phyloP scores from a whole-genome alignment of 2,797 vertebrate species.

The Caiman crocodilus region DNA sequence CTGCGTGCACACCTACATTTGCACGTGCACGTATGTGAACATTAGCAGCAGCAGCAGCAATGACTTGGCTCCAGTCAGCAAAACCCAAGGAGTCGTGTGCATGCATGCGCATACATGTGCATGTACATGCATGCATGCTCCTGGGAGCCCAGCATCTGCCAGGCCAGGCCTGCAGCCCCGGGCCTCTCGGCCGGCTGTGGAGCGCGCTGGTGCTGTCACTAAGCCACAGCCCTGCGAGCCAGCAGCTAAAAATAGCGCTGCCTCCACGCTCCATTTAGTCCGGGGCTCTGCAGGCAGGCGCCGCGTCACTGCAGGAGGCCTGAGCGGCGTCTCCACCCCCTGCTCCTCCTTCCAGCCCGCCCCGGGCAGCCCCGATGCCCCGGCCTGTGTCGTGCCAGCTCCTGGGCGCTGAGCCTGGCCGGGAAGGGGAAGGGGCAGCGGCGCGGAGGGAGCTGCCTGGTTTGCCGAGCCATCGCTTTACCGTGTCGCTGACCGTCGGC shows the following conservation, averaged over 20 bases:
- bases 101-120: accelerated
- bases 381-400: neutral
- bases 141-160: neutral
- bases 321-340: neutral
- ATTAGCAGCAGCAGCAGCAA: neutral
- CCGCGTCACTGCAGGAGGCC: neutral
- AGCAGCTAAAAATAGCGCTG: slow-evolving; percentile 17
- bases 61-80: neutral
- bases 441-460: neutral
- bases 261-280: slow-evolving; percentile 6
- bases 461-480: slow-evolving; percentile 66
- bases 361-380: too few species aligned
- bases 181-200: neutral
- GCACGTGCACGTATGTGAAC: too few species aligned
- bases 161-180: neutral
- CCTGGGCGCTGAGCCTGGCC: accelerated
- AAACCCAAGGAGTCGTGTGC: neutral
- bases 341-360: neutral
- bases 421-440: accelerated
- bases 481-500: slow-evolving; percentile 89
- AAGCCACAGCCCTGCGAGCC: neutral
- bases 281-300: neutral
- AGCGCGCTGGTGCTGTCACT: neutral
- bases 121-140: neutral
- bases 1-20: too few species aligned